Evolutionary conservation across 2,113 vertebrate genomes (phyloP).

Genomic region (Onychostoma macrolepis): DNA sequence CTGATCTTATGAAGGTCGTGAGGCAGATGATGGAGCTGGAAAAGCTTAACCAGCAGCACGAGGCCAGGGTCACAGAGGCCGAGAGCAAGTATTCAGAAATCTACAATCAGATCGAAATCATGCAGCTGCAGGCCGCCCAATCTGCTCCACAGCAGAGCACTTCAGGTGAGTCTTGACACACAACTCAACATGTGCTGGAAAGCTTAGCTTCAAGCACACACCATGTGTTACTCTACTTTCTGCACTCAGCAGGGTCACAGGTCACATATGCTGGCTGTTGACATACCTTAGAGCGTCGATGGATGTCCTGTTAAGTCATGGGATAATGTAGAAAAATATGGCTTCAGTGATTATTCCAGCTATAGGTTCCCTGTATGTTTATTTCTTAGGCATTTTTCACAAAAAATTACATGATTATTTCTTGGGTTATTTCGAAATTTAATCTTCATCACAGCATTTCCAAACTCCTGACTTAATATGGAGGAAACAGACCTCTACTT

Average conservation of each 20-base stretch:
- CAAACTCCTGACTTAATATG: neutral
- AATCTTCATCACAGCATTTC: neutral
- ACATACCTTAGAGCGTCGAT: conserved; percentile 9
- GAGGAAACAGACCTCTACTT: neutral
- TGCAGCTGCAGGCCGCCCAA: conserved; percentile 92
- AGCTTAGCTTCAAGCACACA: neutral
- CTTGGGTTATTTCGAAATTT: neutral
- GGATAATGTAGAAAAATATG: neutral
- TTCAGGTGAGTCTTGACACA: conserved; percentile 81
- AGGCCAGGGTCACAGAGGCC: conserved; percentile 82
- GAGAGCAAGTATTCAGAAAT: conserved; percentile 96
- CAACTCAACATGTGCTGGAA: neutral
- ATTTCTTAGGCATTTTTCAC: neutral
- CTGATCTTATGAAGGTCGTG: conserved; percentile 82
- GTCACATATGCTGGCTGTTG: conserved; percentile 42
- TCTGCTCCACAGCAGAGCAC: conserved; percentile 84
- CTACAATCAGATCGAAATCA: conserved; percentile 92
- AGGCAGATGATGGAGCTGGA: conserved; percentile 94
- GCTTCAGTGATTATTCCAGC: neutral
- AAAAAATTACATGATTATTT: neutral
- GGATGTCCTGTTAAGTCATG: neutral
- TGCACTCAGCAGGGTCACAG: conserved; percentile 5
- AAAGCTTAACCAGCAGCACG: conserved; percentile 82
- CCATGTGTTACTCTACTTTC: conserved; percentile 10
- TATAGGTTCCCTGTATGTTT: neutral